Percentiles rank a stretch among this genome's conserved stretches.
Conservation (phyloP, 2,888 invertebrate species). For the Subacronicta megacephala region DNA sequence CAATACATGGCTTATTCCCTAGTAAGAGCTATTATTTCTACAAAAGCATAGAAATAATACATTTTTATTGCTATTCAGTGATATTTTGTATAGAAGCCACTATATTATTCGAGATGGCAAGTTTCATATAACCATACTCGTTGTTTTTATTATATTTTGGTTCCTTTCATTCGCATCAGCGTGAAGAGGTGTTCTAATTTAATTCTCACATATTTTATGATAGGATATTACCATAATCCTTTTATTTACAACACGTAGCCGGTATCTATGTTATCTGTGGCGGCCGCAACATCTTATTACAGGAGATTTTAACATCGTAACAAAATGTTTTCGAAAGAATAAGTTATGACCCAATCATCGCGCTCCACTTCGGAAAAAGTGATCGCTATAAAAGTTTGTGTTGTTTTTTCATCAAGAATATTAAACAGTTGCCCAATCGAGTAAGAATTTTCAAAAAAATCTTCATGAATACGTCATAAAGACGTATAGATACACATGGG, state of each 20-base stretch:
- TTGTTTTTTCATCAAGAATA: slow-evolving; percentile 14
- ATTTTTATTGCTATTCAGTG: too few relatives aligned
- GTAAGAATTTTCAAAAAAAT: too few relatives aligned
- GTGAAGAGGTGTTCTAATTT: background rate
- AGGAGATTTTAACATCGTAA: slow-evolving; percentile 61
- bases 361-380: slow-evolving; percentile 29
- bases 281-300: slow-evolving; percentile 66
- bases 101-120: too few relatives aligned
- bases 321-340: slow-evolving; percentile 59
- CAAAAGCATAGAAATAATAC: too few relatives aligned
- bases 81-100: too few relatives aligned
- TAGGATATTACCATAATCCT: slow-evolving; percentile 60
- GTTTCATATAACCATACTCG: too few relatives aligned
- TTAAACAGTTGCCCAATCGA: background rate
- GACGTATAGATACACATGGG: too few relatives aligned
- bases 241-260: slow-evolving; percentile 70
- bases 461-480: too few relatives aligned
- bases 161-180: background rate
- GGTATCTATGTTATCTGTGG: slow-evolving; percentile 76
- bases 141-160: too few relatives aligned
- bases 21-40: too few relatives aligned
- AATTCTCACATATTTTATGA: slow-evolving; percentile 10
- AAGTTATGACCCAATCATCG: slow-evolving; percentile 50
- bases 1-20: too few relatives aligned
- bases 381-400: slow-evolving; percentile 15